Conservation (phyloP, 2,888 invertebrate genomes). For the Hofmannophila pseudospretella region DNA sequence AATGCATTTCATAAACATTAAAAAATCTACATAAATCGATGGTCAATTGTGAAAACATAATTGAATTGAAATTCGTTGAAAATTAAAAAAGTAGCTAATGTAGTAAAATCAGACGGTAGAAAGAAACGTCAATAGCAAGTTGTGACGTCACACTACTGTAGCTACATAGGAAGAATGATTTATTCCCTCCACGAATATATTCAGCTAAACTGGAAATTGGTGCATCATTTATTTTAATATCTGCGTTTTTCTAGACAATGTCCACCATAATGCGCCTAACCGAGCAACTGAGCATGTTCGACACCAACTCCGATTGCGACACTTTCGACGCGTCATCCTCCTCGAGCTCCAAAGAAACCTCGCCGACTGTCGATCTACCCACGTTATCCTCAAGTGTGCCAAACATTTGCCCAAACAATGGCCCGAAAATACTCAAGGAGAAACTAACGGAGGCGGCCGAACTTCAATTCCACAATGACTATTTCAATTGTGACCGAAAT, state of each 20-base stretch:
- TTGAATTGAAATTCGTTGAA: no score
- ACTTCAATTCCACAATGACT: conserved; percentile 58
- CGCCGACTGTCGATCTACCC: conserved; percentile 74
- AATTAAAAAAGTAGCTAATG: no score
- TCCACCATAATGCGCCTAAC: conserved; percentile 88
- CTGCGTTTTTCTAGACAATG: conserved; percentile 66
- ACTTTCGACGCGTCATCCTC: conserved; percentile 77
- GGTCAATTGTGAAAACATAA: no score
- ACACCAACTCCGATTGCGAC: conserved; percentile 85
- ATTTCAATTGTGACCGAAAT: conserved; percentile 49
- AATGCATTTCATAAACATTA: no score
- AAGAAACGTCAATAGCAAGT: no score
- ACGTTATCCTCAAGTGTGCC: conserved; percentile 53
- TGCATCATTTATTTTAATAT: no score
- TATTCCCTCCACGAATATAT: no score
- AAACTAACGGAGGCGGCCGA: conserved; percentile 30
- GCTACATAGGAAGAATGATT: no score
- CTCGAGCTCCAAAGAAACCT: conserved; percentile 79
- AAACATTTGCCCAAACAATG: conserved; percentile 38
- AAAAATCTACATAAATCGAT: no score
- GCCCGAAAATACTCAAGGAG: conserved; percentile 20
- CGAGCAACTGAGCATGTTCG: conserved; percentile 84
- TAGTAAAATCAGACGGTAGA: no score
- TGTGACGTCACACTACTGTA: no score
- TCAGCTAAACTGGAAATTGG: no score